These are phyloP conservation scores for Campoplex capitator DNA, from an alignment of 2,888 invertebrate genomes.

Conservation along the genomic window DNA sequence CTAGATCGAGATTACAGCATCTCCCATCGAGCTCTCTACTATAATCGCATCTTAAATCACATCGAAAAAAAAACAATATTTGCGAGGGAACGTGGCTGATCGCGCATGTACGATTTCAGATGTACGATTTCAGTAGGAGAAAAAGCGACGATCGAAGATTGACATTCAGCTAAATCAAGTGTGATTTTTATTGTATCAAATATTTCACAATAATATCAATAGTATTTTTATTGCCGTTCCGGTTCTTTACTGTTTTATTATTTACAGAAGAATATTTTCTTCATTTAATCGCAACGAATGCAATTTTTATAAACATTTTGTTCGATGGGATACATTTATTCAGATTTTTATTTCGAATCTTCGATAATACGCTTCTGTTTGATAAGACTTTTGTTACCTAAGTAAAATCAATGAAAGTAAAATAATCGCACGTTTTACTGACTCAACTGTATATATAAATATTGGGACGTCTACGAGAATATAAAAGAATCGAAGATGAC, in stretches of 20 bases:
- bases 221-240: neutral
- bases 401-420: neutral
- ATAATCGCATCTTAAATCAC: slow-evolving; percentile 69
- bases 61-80: slow-evolving; percentile 44
- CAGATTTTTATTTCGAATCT: neutral
- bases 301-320: too few relatives aligned
- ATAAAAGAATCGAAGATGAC: neutral
- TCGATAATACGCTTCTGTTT: neutral
- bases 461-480: slow-evolving; percentile 1
- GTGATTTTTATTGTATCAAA: neutral
- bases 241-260: neutral
- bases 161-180: neutral
- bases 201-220: neutral
- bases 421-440: neutral
- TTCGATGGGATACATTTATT: too few relatives aligned
- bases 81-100: slow-evolving; percentile 23
- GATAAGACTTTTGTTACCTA: neutral
- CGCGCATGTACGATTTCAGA: neutral
- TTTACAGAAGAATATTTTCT: neutral
- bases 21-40: slow-evolving; percentile 52
- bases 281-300: too few relatives aligned
- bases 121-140: neutral
- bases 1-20: slow-evolving; percentile 31
- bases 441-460: slow-evolving; percentile 11
- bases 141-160: neutral